These are phyloP conservation scores for Lutjanus erythropterus DNA, from an alignment of 2,113 vertebrate species.

Conservation along the genomic window DNA sequence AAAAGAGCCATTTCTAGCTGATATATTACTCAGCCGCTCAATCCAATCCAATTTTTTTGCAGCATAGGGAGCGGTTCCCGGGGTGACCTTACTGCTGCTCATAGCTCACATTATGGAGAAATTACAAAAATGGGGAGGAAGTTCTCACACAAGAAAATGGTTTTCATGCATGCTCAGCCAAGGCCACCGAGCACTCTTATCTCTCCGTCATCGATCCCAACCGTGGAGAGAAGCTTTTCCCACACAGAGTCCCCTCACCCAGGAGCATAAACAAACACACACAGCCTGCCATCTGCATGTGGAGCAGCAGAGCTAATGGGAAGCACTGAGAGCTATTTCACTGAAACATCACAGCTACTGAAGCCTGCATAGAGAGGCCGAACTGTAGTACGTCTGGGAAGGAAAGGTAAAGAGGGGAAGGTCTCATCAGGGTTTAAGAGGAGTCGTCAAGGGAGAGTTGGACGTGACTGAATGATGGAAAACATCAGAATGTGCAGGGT, in stretches of 20 bases:
- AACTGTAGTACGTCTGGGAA: neutral
- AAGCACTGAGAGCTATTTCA: conserved; percentile 39
- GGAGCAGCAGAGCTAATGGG: conserved; percentile 42
- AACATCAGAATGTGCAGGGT: conserved; percentile 42
- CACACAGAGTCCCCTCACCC: conserved; percentile 71
- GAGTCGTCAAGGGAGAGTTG: neutral
- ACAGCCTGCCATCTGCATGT: conserved; percentile 67
- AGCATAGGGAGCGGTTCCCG: conserved; percentile 10
- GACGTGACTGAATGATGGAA: conserved; percentile 42
- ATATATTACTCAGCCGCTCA: neutral
- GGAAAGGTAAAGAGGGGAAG: conserved; percentile 5
- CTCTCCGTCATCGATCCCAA: conserved; percentile 79
- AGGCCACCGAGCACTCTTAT: conserved; percentile 81
- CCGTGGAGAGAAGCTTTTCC: conserved; percentile 73
- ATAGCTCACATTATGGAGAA: conserved; percentile 54
- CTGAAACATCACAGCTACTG: conserved; percentile 23
- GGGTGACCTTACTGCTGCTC: conserved; percentile 48
- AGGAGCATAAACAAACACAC: conserved; percentile 80
- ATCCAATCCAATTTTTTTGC: neutral
- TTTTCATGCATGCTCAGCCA: conserved; percentile 74
- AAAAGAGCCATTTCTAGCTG: neutral
- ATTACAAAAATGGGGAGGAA: conserved; percentile 47
- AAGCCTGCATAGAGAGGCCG: conserved; percentile 6
- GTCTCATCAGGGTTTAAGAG: conserved; percentile 5
- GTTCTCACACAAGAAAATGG: conserved; percentile 79